phyloP scores from a whole-genome alignment of 2,888 invertebrate genomes.

The Apodemia mormo region DNA sequence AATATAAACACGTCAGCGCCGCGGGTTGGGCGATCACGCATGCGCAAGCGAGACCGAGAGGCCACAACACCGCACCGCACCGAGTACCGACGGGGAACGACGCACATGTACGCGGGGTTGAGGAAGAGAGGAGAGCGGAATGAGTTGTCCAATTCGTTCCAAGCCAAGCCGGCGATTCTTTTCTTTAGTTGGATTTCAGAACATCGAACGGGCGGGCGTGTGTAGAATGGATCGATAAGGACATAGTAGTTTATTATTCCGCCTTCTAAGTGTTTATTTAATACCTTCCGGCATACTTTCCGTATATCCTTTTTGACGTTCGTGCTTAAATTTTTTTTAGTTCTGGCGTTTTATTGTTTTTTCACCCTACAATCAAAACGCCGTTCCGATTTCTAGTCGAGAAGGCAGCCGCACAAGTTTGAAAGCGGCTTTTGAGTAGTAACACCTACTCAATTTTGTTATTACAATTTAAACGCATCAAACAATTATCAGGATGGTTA shows the following conservation, averaged over 20 bases:
- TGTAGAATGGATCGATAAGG: conserved; percentile 79
- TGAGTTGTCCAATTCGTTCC: conserved; percentile 28
- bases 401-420: conserved; percentile 78
- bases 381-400: conserved; percentile 79
- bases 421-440: conserved; percentile 81
- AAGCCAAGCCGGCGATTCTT: conserved; percentile 45
- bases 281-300: conserved; percentile 74
- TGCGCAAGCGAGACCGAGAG: conserved; percentile 69
- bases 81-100: conserved; percentile 38
- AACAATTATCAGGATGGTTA: conserved; percentile 75
- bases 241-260: conserved; percentile 83
- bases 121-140: conserved; percentile 50
- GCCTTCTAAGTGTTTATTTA: conserved; percentile 79
- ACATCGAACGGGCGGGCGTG: conserved; percentile 81
- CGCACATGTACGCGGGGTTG: conserved; percentile 42
- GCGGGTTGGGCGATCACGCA: conserved; percentile 49
- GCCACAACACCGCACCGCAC: conserved; percentile 47
- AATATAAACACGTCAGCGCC: conserved; percentile 76
- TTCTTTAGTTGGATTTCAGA: conserved; percentile 79
- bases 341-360: conserved; percentile 62
- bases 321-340: conserved; percentile 66
- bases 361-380: conserved; percentile 59
- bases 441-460: conserved; percentile 72
- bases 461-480: conserved; percentile 70
- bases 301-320: conserved; percentile 76